These are phyloP conservation scores for Thelaira solivaga DNA, from an alignment of 2,888 invertebrate species.

Conservation along the genomic window DNA sequence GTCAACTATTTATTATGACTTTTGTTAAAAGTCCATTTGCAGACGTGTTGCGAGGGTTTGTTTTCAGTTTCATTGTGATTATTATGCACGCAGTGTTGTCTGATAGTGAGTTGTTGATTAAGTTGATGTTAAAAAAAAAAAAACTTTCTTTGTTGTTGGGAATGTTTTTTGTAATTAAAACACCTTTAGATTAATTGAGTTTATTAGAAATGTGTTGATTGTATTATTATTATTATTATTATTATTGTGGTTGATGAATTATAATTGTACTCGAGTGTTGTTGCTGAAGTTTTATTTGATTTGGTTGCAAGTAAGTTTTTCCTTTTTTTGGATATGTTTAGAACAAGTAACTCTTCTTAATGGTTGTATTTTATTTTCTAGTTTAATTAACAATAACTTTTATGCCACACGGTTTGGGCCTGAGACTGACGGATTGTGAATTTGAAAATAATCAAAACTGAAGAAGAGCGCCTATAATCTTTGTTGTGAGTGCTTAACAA, in stretches of 20 bases:
- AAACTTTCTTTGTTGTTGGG: not conserved
- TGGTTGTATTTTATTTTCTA: conserved; percentile 34
- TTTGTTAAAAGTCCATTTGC: not conserved
- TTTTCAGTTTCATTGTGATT: conserved; percentile 35
- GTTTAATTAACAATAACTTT: conserved; percentile 44
- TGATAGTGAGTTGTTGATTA: conserved; percentile 47
- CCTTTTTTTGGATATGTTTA: conserved; percentile 16
- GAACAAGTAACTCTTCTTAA: conserved; percentile 55
- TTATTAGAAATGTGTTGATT: conserved; percentile 51
- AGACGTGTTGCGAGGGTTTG: not conserved
- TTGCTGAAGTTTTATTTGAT: not conserved
- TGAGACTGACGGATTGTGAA: not conserved
- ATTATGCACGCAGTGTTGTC: conserved; percentile 57
- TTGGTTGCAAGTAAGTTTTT: conserved; percentile 12
- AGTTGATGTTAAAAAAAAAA: conserved; percentile 6
- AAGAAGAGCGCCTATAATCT: too few relatives aligned
- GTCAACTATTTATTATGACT: conserved; percentile 30
- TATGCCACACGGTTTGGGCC: conserved; percentile 2
- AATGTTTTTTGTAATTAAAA: conserved; percentile 38
- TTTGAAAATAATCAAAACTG: not conserved
- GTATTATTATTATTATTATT: conserved; percentile 31
- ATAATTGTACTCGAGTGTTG: conserved; percentile 5
- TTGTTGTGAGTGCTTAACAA: not conserved
- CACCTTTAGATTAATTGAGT: conserved; percentile 57
- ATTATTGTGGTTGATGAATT: too few relatives aligned